phyloP scores from a whole-genome alignment of 1,140 invertebrate genomes.

The Aphelinus certus region DNA sequence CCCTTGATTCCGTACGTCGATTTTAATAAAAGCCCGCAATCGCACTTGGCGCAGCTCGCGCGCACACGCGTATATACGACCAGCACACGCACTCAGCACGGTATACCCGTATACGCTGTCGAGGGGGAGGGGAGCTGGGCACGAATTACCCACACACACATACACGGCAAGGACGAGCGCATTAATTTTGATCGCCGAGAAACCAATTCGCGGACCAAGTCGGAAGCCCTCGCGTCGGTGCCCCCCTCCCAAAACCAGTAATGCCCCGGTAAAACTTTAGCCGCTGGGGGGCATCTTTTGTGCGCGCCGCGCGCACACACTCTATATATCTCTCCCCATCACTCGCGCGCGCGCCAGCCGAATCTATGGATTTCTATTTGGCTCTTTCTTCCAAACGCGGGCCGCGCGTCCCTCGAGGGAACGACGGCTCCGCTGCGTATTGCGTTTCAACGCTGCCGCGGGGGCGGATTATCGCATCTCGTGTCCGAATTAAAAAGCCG shows the following conservation, averaged over 20 bases:
- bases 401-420: conserved; percentile 51
- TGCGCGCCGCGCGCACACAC: conserved; percentile 33
- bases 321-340: conserved; percentile 10
- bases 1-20: conserved; percentile 30
- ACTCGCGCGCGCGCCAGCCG: too few species aligned
- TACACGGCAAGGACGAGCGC: not conserved
- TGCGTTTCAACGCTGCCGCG: conserved; percentile 52
- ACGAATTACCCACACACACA: not conserved
- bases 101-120: conserved; percentile 20
- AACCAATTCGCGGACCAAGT: conserved; percentile 34
- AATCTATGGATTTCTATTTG: not conserved
- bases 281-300: conserved; percentile 29
- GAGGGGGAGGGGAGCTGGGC: not conserved
- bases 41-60: not conserved
- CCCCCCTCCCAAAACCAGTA: conserved; percentile 3
- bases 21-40: conserved; percentile 30
- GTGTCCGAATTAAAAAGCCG: conserved; percentile 40
- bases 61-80: not conserved
- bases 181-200: conserved; percentile 38
- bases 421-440: conserved; percentile 48
- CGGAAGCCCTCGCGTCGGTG: conserved; percentile 3
- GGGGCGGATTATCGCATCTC: conserved; percentile 58
- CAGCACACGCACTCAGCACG: not conserved
- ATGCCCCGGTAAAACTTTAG: conserved; percentile 13
- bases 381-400: conserved; percentile 8